Percentiles rank a stretch among this genome's conserved stretches.
Evolutionary conservation across 2,113 vertebrate species (phyloP).

Genomic region (Chaetura pelagica): DNA sequence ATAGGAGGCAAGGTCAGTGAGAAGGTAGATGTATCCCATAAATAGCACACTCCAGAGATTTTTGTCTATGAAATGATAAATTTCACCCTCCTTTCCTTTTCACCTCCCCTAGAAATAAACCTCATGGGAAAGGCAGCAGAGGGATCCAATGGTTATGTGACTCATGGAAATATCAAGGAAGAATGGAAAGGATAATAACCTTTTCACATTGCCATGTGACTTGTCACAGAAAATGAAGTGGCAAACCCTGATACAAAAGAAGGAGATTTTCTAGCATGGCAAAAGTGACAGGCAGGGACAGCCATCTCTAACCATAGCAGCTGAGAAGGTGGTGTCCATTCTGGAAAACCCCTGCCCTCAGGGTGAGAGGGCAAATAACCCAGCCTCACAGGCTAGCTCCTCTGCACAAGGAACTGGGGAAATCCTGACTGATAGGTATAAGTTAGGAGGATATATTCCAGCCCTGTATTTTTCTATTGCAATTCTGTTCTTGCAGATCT

Average conservation of each 20-base stretch:
- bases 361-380: neutral
- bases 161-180: neutral
- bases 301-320: neutral
- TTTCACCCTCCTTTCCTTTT: neutral
- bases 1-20: constrained; percentile 34
- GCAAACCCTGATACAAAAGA: neutral
- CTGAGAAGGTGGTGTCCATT: neutral
- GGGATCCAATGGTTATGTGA: neutral
- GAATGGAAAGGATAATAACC: neutral
- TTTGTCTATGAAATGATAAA: neutral
- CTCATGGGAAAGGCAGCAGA: neutral
- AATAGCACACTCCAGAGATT: neutral
- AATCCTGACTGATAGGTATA: neutral
- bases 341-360: neutral
- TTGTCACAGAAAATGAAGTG: neutral
- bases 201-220: neutral
- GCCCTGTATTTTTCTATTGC: neutral
- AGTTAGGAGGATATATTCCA: neutral
- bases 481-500: neutral
- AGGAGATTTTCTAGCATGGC: neutral
- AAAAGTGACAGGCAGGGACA: neutral
- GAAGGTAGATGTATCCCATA: constrained; percentile 7
- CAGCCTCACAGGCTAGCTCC: neutral
- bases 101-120: neutral
- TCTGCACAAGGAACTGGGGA: neutral